These are phyloP conservation scores for Vulpes ferrilata DNA, from an alignment of 2,113 vertebrate species.

Conservation along the genomic window DNA sequence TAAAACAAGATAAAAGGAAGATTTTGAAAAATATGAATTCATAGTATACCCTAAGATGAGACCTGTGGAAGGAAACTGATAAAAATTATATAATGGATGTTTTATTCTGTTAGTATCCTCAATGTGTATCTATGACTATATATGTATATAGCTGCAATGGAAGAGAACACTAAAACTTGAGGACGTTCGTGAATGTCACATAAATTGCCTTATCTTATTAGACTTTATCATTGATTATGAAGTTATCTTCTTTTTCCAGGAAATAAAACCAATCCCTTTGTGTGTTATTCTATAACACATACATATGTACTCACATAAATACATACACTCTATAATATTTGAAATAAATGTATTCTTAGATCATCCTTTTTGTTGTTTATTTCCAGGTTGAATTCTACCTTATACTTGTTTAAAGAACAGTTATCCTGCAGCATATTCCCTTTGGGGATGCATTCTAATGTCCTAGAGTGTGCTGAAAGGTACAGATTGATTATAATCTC, in stretches of 20 bases:
- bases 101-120: background rate
- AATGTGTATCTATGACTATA: background rate
- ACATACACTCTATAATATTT: background rate
- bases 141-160: background rate
- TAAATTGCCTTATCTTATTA: background rate
- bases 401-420: slow-evolving; percentile 13
- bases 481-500: slow-evolving; percentile 63
- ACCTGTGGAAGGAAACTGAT: background rate
- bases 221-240: background rate
- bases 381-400: background rate
- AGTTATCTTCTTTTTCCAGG: background rate
- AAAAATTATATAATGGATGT: background rate
- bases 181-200: background rate
- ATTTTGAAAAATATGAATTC: background rate
- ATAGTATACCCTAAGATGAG: background rate
- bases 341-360: background rate
- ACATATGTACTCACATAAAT: background rate
- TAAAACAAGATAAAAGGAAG: background rate
- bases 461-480: slow-evolving; percentile 7
- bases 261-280: background rate
- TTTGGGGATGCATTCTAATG: slow-evolving; percentile 21
- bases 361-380: background rate
- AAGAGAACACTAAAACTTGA: background rate
- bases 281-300: background rate
- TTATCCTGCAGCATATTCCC: background rate